Conservation (phyloP, 2,797 vertebrate species). For the Microctenopoma stevenorrisi region DNA sequence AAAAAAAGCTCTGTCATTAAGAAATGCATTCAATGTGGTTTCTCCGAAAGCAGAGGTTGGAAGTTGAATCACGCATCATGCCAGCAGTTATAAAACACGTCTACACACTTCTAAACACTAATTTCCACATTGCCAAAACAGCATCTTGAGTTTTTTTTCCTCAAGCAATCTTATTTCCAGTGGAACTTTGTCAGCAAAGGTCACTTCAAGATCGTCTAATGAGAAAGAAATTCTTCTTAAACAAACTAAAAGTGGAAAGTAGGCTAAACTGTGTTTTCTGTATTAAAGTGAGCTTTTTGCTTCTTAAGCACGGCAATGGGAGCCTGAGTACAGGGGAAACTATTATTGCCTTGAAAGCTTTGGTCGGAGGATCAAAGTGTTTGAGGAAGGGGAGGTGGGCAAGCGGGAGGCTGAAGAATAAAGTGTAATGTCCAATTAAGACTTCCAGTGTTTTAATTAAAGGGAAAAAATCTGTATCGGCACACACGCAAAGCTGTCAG, state of each 20-base stretch:
- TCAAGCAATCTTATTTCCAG: slow-evolving; percentile 5
- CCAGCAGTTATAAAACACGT: background rate
- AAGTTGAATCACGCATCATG: slow-evolving; percentile 35
- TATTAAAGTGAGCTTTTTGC: slow-evolving; percentile 57
- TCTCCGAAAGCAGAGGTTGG: slow-evolving; percentile 38
- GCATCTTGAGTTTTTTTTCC: slow-evolving; percentile 6
- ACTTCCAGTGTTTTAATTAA: slow-evolving; percentile 78
- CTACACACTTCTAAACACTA: background rate
- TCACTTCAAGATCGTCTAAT: slow-evolving; percentile 39
- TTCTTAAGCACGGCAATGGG: slow-evolving; percentile 38
- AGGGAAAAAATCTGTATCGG: slow-evolving; percentile 47
- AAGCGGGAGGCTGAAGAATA: slow-evolving; percentile 45
- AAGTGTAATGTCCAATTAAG: slow-evolving; percentile 76
- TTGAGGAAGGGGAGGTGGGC: slow-evolving; percentile 43
- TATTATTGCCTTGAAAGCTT: slow-evolving; percentile 63
- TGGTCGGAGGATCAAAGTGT: slow-evolving; percentile 68
- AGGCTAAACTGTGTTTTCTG: slow-evolving; percentile 31
- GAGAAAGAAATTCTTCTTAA: slow-evolving; percentile 22
- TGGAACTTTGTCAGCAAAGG: slow-evolving; percentile 23
- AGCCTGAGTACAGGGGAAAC: slow-evolving; percentile 46
- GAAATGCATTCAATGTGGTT: slow-evolving; percentile 47
- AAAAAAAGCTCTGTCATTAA: slow-evolving; percentile 59
- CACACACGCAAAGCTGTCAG: slow-evolving; percentile 63
- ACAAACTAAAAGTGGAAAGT: slow-evolving; percentile 23
- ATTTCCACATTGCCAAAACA: slow-evolving; percentile 13